A percentile compares a stretch with the other conserved stretches of the same genome.
phyloP scores from a whole-genome alignment of 2,797 vertebrate genomes.

The Fistularia tabacaria region DNA sequence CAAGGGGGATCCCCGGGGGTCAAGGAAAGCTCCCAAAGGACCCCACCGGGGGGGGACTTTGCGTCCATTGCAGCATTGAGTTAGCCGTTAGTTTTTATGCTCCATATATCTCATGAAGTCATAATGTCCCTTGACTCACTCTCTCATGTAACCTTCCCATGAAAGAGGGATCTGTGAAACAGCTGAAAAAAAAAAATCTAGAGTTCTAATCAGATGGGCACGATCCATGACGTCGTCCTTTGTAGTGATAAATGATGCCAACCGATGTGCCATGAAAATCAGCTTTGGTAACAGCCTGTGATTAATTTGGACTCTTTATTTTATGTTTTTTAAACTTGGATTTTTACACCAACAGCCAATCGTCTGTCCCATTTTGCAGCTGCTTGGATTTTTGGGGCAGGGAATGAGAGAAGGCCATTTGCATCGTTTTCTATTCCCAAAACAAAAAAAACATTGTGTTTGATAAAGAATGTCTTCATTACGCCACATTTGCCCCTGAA shows the following conservation, averaged over 20 bases:
- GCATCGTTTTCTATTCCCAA: too few relatives aligned
- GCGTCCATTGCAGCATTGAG: conserved; percentile 52
- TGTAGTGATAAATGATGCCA: conserved; percentile 52
- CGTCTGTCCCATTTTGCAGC: too few relatives aligned
- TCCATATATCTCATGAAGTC: conserved; percentile 37
- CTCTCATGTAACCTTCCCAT: too few relatives aligned
- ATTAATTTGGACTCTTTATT: conserved; percentile 58
- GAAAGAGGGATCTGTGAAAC: too few relatives aligned
- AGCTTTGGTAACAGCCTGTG: conserved; percentile 61
- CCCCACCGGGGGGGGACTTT: conserved; percentile 40
- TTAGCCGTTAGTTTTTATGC: conserved; percentile 45
- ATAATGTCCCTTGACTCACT: conserved; percentile 49
- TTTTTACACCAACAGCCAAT: too few relatives aligned
- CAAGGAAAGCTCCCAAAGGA: conserved; percentile 53
- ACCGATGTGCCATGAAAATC: conserved; percentile 49
- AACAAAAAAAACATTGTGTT: too few relatives aligned
- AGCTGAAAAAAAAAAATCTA: not conserved
- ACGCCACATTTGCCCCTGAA: too few relatives aligned
- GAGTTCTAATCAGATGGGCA: conserved; percentile 20
- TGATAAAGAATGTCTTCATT: too few relatives aligned
- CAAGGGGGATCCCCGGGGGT: conserved; percentile 60
- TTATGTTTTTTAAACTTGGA: too few relatives aligned
- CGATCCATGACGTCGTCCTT: conserved; percentile 34
- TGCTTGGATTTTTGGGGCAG: too few relatives aligned
- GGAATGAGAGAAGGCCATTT: too few relatives aligned